These are phyloP conservation scores for Druceiella hillmani DNA, from an alignment of 2,888 invertebrate species.

Conservation along the genomic window DNA sequence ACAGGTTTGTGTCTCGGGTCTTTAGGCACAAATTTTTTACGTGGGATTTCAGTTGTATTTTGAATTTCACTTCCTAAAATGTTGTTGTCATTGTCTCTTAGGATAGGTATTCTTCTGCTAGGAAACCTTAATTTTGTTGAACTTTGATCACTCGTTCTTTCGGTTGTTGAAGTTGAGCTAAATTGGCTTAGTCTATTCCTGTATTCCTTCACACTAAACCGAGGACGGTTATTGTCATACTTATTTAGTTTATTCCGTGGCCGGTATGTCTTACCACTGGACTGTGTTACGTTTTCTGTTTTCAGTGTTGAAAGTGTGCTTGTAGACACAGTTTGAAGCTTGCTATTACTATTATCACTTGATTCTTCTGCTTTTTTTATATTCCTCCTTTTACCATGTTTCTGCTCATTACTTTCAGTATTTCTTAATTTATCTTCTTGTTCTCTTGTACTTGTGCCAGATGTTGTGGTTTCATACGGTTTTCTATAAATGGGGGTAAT, in stretches of 20 bases:
- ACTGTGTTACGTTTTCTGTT: too few relatives aligned
- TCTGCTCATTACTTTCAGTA: too few relatives aligned
- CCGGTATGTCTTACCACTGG: slow-evolving; percentile 19
- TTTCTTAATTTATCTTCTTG: too few relatives aligned
- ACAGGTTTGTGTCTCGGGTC: slow-evolving; percentile 37
- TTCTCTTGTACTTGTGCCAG: too few relatives aligned
- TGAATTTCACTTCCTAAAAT: slow-evolving; percentile 10
- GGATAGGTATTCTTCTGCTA: slow-evolving; percentile 40
- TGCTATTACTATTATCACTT: too few relatives aligned
- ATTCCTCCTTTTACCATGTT: too few relatives aligned
- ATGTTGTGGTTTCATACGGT: slow-evolving; percentile 27
- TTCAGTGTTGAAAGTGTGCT: too few relatives aligned
- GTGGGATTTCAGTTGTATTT: slow-evolving; percentile 36
- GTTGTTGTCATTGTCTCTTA: slow-evolving; percentile 34
- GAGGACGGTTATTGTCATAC: slow-evolving; percentile 58
- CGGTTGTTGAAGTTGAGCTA: slow-evolving; percentile 47
- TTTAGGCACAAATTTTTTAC: slow-evolving; percentile 49
- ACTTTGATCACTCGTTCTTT: slow-evolving; percentile 30
- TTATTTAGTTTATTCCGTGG: slow-evolving; percentile 47
- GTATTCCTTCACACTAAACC: slow-evolving; percentile 74
- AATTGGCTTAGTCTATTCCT: slow-evolving; percentile 55
- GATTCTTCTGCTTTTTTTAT: too few relatives aligned
- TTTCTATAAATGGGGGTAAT: too few relatives aligned
- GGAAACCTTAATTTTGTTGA: slow-evolving; percentile 44
- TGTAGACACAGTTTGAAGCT: too few relatives aligned